These are phyloP conservation scores for Thera obeliscata DNA, from an alignment of 2,888 invertebrate species.

Conservation along the genomic window DNA sequence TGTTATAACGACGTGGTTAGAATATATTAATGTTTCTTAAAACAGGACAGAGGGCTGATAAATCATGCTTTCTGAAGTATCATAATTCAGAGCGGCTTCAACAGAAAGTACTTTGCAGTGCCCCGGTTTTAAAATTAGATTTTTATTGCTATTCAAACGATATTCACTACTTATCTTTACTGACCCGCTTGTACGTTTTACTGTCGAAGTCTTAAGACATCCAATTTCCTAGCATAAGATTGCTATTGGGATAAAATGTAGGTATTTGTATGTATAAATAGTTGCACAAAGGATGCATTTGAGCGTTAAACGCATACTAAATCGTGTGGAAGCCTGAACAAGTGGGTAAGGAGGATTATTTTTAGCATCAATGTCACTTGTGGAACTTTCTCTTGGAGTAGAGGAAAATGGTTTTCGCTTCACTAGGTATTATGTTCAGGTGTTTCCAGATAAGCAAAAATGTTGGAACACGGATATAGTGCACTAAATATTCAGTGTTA, in stretches of 20 bases:
- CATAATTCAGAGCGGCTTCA: constrained; percentile 6
- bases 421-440: not conserved
- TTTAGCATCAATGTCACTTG: constrained; percentile 42
- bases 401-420: constrained; percentile 13
- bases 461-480: no score
- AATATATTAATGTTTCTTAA: constrained; percentile 19
- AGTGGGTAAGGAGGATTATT: constrained; percentile 54
- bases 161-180: constrained; percentile 33
- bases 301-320: constrained; percentile 64
- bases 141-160: constrained; percentile 31
- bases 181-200: constrained; percentile 40
- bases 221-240: constrained; percentile 17
- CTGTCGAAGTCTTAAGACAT: constrained; percentile 24
- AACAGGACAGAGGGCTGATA: constrained; percentile 4
- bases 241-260: not conserved
- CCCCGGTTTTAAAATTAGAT: constrained; percentile 16
- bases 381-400: constrained; percentile 5
- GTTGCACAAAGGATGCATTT: constrained; percentile 64
- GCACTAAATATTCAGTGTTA: no score
- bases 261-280: constrained; percentile 40
- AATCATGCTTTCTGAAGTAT: constrained; percentile 23
- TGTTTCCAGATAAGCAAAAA: no score
- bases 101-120: constrained; percentile 5
- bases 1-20: constrained; percentile 34
- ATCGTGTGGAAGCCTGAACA: constrained; percentile 57